Base-by-base conservation (phyloP, 2,888 invertebrate genomes). In the Lingula anatina region DNA sequence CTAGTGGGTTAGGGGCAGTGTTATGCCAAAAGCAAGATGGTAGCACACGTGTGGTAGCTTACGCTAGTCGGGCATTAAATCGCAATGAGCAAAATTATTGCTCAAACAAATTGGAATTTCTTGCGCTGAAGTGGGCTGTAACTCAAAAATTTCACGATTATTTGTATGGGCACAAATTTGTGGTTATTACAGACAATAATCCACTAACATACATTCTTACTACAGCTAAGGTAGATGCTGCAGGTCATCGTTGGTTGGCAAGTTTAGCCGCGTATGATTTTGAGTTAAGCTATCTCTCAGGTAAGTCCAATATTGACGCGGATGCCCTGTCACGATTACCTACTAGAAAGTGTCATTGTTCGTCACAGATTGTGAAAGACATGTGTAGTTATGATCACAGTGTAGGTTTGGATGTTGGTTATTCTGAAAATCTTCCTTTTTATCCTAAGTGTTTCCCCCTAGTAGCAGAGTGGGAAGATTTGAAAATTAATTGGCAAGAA, bases 171-270 rank as follows among this genome's bases (percentile, higher is more conserved):
- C 40, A 27, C 25, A 39, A 18, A 9, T 49, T 45, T 26, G 25
- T 18, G 9, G 52, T 49, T 15, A 1, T 25, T n/a, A 48, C 51
- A 2, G 48, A 51, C 27, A 53, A 53, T 20, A 53, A 53, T 27
- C 53, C 50, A 15, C 47, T 47, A 12, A 53, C 53, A 5, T 50
- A 53, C 44, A 48, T 47, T 7, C 12, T 43, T n/a, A 44, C 48
- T 18, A 42, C 45, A 3, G 47, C 50, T 15, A 42, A 39, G 15
- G 25, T 53, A 23, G 49, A 50, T 47, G 52, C 52, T 7, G 45
- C 53, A 12, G 53, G 53, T 23, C 47, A 53, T 27, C 25, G 50
- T 18, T 50, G 47, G 50, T 24, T 53, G 24, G 47, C 50, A 18
- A 44, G 43, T 18, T 35, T 54, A 1, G 46, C 45, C 12, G 39